Conservation (phyloP, 2,797 vertebrate species). For the Sphenodon punctatus region DNA sequence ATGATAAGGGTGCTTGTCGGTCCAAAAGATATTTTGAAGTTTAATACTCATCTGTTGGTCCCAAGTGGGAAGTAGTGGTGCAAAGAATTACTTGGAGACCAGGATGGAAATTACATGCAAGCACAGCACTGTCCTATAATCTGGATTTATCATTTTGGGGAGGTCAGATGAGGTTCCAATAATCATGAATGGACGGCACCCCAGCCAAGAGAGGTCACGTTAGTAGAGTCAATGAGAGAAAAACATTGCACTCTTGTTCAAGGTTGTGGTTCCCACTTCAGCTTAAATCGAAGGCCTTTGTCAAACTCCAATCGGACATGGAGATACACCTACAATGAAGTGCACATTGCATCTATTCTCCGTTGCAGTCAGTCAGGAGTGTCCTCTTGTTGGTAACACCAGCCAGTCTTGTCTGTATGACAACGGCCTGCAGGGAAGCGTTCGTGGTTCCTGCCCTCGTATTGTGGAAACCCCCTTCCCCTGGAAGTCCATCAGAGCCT, state of each 20-base stretch:
- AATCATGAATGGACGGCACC: rapidly evolving
- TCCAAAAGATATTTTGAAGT: rapidly evolving
- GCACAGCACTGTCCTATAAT: not conserved
- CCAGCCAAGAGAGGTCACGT: not conserved
- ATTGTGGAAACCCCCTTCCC: no score
- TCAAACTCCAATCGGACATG: rapidly evolving
- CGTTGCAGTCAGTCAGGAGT: no score
- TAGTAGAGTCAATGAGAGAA: not conserved
- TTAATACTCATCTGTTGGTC: not conserved
- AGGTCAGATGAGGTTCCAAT: not conserved
- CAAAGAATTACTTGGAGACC: rapidly evolving
- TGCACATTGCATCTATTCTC: not conserved
- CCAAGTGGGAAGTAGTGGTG: not conserved
- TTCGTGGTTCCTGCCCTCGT: no score
- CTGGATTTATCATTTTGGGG: not conserved
- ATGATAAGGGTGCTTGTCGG: not conserved
- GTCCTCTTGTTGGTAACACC: no score
- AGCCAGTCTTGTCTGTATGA: no score
- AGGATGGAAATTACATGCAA: no score
- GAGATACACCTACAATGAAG: rapidly evolving
- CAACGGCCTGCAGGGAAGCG: no score
- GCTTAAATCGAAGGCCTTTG: not conserved
- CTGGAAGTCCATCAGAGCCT: no score
- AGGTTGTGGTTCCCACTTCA: rapidly evolving
- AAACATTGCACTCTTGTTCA: no score